These are phyloP conservation scores for Oreamnos americanus DNA, from an alignment of 2,113 vertebrate genomes.

Conservation along the genomic window DNA sequence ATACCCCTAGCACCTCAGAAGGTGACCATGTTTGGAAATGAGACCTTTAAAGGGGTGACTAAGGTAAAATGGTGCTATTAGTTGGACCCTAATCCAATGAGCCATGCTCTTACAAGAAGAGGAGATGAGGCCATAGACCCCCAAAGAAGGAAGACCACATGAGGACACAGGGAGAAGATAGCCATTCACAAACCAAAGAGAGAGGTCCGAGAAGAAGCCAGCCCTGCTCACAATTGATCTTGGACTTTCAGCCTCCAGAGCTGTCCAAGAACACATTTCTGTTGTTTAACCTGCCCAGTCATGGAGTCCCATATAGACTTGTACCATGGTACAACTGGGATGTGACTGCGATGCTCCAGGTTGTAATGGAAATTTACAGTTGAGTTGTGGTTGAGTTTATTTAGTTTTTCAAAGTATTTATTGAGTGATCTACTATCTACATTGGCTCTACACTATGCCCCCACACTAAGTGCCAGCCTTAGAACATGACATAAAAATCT, in stretches of 20 bases:
- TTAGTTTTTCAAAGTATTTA: not conserved
- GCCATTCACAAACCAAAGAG: not conserved
- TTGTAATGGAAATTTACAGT: no score
- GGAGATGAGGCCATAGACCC: not conserved
- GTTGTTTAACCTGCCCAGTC: rapidly evolving
- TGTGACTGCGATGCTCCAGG: not conserved
- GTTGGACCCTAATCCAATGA: not conserved
- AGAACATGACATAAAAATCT: not conserved
- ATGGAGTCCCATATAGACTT: not conserved
- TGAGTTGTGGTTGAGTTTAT: not conserved
- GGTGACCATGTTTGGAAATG: not conserved
- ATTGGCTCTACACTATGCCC: not conserved
- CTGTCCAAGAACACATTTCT: not conserved
- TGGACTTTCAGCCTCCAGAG: not conserved
- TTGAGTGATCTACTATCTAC: not conserved
- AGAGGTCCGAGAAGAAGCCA: not conserved
- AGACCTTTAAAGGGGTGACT: not conserved
- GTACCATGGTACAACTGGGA: no score
- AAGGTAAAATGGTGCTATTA: not conserved
- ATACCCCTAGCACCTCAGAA: not conserved
- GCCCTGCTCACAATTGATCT: no score
- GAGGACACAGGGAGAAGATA: rapidly evolving
- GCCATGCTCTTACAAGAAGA: not conserved
- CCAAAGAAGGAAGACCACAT: rapidly evolving
- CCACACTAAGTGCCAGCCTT: not conserved